Conservation (phyloP, 53 echinoderm and acorn worm species). For the Holothuria scabra region DNA sequence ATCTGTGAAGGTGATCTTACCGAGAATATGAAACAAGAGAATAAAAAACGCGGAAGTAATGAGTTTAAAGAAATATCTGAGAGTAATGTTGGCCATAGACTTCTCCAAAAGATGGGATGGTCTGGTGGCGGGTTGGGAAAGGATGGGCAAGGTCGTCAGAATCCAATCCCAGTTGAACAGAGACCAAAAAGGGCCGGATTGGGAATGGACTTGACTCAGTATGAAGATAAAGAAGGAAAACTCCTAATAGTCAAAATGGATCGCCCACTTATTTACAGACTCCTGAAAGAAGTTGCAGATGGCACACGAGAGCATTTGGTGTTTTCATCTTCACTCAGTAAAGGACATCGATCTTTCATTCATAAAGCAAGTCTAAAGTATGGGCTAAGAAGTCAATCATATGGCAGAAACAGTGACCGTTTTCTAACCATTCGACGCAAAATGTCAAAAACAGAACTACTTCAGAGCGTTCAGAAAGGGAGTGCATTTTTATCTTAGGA, state of each 20-base stretch:
- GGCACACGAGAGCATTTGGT: conserved; percentile 31
- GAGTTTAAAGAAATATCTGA: conserved; percentile 12
- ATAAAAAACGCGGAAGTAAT: too few species aligned
- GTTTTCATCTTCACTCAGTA: conserved; percentile 20
- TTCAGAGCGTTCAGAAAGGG: not conserved
- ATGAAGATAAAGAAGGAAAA: conserved; percentile 10
- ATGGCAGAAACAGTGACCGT: conserved; percentile 7
- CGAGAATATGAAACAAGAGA: too few species aligned
- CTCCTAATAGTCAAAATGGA: not conserved
- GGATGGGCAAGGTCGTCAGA: not conserved
- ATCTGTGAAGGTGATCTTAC: too few species aligned
- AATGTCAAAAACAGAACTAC: not conserved
- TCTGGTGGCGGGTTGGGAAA: conserved; percentile 30
- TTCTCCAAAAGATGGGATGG: conserved; percentile 43
- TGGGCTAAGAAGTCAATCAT: conserved; percentile 22
- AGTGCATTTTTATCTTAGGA: not conserved
- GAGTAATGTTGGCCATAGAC: conserved; percentile 15
- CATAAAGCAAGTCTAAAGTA: not conserved
- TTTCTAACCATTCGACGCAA: conserved; percentile 25
- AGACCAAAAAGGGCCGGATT: conserved; percentile 6
- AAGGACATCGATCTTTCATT: not conserved
- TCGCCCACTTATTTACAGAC: not conserved
- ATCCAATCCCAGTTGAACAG: not conserved
- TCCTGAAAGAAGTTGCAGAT: not conserved
- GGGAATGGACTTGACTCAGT: conserved; percentile 21